Percentiles rank a stretch among this genome's conserved stretches.
phyloP scores from a whole-genome alignment of 2,888 invertebrate species.

The Sinotaia quadrata region DNA sequence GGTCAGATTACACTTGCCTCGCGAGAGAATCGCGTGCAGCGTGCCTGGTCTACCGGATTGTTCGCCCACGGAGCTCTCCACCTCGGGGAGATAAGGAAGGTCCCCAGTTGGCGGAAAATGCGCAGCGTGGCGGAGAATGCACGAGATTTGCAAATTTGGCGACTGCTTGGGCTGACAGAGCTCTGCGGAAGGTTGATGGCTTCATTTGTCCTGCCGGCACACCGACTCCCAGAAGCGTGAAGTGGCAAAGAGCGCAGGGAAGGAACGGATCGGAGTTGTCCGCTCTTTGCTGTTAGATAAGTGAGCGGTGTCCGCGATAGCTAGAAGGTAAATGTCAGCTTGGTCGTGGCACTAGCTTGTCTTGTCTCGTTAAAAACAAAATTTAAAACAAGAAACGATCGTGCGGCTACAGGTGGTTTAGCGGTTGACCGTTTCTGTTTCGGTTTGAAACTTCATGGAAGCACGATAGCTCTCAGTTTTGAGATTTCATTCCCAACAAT shows the following conservation, averaged over 20 bases:
- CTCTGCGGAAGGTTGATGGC: constrained; percentile 9
- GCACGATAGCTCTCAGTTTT: too few species aligned
- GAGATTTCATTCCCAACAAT: too few species aligned
- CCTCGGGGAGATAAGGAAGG: constrained; percentile 13
- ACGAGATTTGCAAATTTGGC: constrained; percentile 19
- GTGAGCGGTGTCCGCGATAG: too few species aligned
- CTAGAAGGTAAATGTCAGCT: too few species aligned
- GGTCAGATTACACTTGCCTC: constrained; percentile 10
- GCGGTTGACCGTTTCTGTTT: too few species aligned
- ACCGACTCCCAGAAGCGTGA: constrained; percentile 10
- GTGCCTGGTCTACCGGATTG: neutral
- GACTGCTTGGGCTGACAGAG: constrained; percentile 7
- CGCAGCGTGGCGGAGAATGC: constrained; percentile 9
- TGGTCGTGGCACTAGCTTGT: too few species aligned
- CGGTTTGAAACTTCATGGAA: too few species aligned
- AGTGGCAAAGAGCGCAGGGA: constrained; percentile 6
- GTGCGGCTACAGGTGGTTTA: too few species aligned
- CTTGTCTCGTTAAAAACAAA: too few species aligned
- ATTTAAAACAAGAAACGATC: too few species aligned
- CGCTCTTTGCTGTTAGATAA: neutral
- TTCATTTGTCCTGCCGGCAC: constrained; percentile 12
- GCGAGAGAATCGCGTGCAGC: constrained; percentile 6
- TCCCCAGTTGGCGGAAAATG: constrained; percentile 10
- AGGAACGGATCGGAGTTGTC: neutral
- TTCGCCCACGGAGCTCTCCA: constrained; percentile 10